Conservation (phyloP, 2,888 invertebrate genomes). For the Drosophila cracens region DNA sequence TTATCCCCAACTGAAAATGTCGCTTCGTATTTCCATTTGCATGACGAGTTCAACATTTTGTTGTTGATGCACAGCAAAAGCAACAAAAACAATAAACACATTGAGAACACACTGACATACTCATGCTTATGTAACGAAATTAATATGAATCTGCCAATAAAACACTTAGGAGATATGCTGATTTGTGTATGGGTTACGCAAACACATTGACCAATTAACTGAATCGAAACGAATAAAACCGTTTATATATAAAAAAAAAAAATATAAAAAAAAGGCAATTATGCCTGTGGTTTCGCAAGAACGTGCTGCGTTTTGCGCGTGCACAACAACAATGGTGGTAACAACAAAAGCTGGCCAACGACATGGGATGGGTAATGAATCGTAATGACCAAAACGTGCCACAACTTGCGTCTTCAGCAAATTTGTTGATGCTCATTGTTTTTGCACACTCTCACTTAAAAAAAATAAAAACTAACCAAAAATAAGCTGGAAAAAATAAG, state of each 20-base stretch:
- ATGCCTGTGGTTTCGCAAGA: constrained; percentile 40
- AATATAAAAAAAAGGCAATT: constrained; percentile 6
- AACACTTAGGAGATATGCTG: constrained; percentile 12
- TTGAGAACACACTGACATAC: constrained; percentile 34
- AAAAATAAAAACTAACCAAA: not conserved
- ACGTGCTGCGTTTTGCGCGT: constrained; percentile 47
- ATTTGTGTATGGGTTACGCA: constrained; percentile 36
- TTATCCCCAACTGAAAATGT: constrained; percentile 55
- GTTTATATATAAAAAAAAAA: constrained; percentile 21
- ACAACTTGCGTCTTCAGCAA: constrained; percentile 46
- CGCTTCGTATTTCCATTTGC: constrained; percentile 40
- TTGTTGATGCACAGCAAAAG: constrained; percentile 15
- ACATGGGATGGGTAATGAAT: constrained; percentile 58
- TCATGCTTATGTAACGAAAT: constrained; percentile 45
- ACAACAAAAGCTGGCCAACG: constrained; percentile 41
- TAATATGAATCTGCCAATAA: constrained; percentile 17
- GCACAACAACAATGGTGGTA: constrained; percentile 25
- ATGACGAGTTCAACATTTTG: constrained; percentile 35
- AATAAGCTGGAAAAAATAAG: constrained; percentile 13
- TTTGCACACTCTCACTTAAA: constrained; percentile 18
- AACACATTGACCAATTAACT: constrained; percentile 30
- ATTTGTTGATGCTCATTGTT: constrained; percentile 17
- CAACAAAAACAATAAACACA: constrained; percentile 13
- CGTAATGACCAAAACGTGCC: constrained; percentile 78
- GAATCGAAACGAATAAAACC: not conserved